Conservation (phyloP, 1,140 invertebrate genomes). For the Drosophila takahashii region DNA sequence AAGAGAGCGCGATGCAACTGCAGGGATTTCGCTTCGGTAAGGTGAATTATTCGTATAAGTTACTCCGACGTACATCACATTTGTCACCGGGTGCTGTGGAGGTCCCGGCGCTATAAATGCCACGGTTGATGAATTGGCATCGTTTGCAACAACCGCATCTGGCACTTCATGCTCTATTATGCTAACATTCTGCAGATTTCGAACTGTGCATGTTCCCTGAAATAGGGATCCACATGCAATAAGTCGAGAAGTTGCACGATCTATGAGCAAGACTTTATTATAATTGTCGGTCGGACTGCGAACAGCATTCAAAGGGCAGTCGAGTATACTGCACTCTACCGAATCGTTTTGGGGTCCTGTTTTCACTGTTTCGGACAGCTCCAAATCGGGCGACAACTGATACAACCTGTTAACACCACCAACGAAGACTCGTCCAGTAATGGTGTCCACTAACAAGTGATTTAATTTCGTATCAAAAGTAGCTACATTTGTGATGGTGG, state of each 20-base stretch:
- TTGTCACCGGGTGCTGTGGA: slow-evolving; percentile 93
- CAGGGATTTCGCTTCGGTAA: slow-evolving; percentile 97
- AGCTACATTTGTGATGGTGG: slow-evolving; percentile 73
- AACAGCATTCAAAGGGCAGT: slow-evolving; percentile 90
- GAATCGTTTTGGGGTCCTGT: slow-evolving; percentile 97
- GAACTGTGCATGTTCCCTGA: slow-evolving; percentile 95
- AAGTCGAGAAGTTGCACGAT: slow-evolving; percentile 94
- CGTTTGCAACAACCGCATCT: slow-evolving; percentile 97
- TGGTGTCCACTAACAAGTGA: slow-evolving; percentile 96
- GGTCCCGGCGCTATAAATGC: slow-evolving; percentile 98
- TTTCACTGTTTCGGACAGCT: slow-evolving; percentile 90
- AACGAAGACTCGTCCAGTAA: slow-evolving; percentile 95
- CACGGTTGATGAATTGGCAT: slow-evolving; percentile 95
- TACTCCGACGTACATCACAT: slow-evolving; percentile 98
- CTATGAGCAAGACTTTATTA: slow-evolving; percentile 98
- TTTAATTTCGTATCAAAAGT: slow-evolving; percentile 86
- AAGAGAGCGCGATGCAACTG: slow-evolving; percentile 96
- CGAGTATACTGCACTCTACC: slow-evolving; percentile 93
- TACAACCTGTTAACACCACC: slow-evolving; percentile 97
- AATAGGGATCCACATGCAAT: slow-evolving; percentile 97
- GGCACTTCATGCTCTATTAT: slow-evolving; percentile 90
- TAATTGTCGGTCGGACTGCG: slow-evolving; percentile 94
- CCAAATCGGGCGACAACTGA: slow-evolving; percentile 94
- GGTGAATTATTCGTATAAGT: slow-evolving; percentile 96
- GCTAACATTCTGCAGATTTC: slow-evolving; percentile 95